These are phyloP conservation scores for Sterrhoptilus dennistouni DNA, from an alignment of 2,113 vertebrate species.

Conservation along the genomic window DNA sequence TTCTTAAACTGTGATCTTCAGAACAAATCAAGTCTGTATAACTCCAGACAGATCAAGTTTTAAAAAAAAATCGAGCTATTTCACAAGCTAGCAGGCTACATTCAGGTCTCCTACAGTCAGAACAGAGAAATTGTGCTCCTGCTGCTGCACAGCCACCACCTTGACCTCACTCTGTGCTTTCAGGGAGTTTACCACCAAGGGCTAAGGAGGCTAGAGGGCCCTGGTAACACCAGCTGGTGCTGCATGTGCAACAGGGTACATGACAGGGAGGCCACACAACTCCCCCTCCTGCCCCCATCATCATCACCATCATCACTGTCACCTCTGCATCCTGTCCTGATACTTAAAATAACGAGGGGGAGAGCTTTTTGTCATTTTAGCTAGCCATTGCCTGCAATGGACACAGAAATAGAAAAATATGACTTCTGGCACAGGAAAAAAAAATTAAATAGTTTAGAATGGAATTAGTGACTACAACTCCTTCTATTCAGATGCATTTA, in stretches of 20 bases:
- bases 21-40: conserved; percentile 4
- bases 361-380: conserved; percentile 20
- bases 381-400: conserved; percentile 76
- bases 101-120: conserved; percentile 1
- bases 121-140: conserved; percentile 3
- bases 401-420: conserved; percentile 64
- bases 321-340: neutral
- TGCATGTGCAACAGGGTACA: neutral
- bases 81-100: conserved; percentile 26
- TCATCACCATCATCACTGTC: neutral
- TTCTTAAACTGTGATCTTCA: neutral
- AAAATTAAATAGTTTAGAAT: conserved; percentile 53
- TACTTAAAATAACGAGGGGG: neutral
- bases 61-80: neutral
- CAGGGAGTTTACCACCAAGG: neutral
- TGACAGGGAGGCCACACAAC: neutral
- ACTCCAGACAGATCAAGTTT: neutral
- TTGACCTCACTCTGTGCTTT: neutral
- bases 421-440: conserved; percentile 34
- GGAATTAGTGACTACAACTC: conserved; percentile 34
- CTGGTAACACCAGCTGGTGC: neutral
- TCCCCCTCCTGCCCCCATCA: neutral
- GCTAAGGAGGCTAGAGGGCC: neutral
- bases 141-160: conserved; percentile 8
- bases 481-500: neutral